Evolutionary conservation across 1,140 invertebrate species (phyloP).

Genomic region (Orchesella cincta): DNA sequence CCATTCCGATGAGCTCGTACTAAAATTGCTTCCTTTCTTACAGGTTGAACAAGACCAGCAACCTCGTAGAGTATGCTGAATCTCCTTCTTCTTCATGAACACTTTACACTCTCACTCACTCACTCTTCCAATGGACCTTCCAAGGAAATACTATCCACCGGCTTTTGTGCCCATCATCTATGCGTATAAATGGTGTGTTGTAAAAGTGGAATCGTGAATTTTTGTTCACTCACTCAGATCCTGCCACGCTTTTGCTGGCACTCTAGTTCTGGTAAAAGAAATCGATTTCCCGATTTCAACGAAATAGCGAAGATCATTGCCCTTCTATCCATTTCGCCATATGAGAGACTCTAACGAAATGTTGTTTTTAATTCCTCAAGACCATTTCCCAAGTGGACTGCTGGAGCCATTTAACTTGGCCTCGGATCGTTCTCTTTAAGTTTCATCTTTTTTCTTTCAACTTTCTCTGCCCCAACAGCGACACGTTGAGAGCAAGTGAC

Average conservation of each 20-base stretch:
- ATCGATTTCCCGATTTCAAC: constrained; percentile 6
- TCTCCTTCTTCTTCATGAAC: background rate
- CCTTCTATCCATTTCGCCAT: background rate
- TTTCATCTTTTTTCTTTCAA: background rate
- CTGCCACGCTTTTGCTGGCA: background rate
- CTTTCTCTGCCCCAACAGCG: background rate
- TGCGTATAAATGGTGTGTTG: background rate
- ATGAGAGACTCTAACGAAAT: background rate
- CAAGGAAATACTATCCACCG: background rate
- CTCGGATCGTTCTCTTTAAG: background rate
- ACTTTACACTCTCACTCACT: background rate
- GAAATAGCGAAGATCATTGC: constrained; percentile 23
- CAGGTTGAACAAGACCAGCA: background rate
- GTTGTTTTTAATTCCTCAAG: background rate
- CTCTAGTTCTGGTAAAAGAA: constrained; percentile 5
- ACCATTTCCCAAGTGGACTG: background rate
- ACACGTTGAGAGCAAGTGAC: background rate
- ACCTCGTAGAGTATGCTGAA: background rate
- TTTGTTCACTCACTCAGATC: background rate
- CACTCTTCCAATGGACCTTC: background rate
- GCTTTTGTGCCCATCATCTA: background rate
- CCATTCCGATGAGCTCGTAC: background rate
- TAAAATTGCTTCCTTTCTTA: background rate
- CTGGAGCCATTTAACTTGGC: background rate
- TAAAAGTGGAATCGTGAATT: background rate